Evolutionary conservation across 1,140 invertebrate genomes (phyloP), one percentile per base, ranked within the genome.

Genomic region (Bradynema listronoti): DNA sequence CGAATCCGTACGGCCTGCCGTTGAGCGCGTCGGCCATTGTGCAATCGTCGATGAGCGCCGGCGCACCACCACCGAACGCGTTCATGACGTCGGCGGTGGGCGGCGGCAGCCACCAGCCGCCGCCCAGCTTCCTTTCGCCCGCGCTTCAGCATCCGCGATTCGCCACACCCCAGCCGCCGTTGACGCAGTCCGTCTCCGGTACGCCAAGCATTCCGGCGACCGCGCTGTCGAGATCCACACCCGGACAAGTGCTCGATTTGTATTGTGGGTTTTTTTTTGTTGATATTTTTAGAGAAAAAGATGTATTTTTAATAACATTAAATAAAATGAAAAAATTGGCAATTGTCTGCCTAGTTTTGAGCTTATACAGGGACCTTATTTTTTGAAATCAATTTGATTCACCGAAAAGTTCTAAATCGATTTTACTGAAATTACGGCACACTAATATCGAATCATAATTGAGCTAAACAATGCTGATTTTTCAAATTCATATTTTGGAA

Each of bases 171-270:
- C 22, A 22, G 3, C 27, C 27, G 3, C 22, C 42, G 22, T 43
- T 9, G 19, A 39, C 36, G n/a, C n/a, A 27, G 42, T 32, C 16
- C 16, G 16, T 50, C 19, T 50, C 34, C 19, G 47, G 47, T 16
- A 27, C 25, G 22, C 3, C 58, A 9, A 6, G 16, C 33, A 30
- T n/a, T 58, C 25, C 57, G 14, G 25, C 14, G 25, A n/a, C 59
- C 14, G 54, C 39, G 25, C 19, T 16, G 16, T 22, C 46, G 5
- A 41, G 61, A 19, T 45, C 61, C 30, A 63, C 61, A 14, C 61
- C 61, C 39, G 61, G 47, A 4, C 61, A 63, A 30, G 36, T 65
- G 58, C 36, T 63, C 32, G 61, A 63, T 52, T 61, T 63, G 22
- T 63, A 63, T 29, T 63, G 50, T 55, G 14, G 52, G 52, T 55